Evolutionary conservation across 2,888 invertebrate genomes (phyloP).

Genomic region (Hydrotaea diabolus): DNA sequence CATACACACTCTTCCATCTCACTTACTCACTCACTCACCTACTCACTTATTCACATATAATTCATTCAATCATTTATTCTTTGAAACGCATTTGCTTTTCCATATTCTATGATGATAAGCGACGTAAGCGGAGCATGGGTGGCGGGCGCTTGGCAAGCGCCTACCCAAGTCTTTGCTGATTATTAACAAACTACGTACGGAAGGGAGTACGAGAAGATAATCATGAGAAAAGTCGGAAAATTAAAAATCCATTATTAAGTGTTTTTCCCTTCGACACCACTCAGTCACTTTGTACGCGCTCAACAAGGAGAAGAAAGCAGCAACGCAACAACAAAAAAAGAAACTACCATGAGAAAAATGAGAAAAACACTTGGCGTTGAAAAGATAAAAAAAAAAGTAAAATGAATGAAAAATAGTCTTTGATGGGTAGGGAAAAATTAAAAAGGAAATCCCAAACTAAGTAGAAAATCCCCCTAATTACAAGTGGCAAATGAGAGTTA

Average conservation of each 20-base stretch:
- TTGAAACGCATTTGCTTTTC: not conserved
- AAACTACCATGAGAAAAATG: no score
- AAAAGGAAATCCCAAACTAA: conserved; percentile 37
- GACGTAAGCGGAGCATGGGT: no score
- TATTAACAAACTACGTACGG: not conserved
- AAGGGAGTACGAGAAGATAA: not conserved
- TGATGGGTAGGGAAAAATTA: conserved; percentile 15
- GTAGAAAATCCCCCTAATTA: conserved; percentile 33
- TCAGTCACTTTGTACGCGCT: not conserved
- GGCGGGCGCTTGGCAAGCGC: no score
- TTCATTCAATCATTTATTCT: not conserved
- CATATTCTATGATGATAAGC: no score
- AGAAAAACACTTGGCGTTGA: not conserved
- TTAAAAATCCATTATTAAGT: conserved; percentile 45
- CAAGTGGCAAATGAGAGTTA: conserved; percentile 27
- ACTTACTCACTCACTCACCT: not conserved
- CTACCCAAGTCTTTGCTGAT: not conserved
- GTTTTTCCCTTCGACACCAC: conserved; percentile 25
- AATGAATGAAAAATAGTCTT: conserved; percentile 24
- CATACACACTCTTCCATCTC: not conserved
- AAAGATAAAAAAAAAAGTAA: not conserved
- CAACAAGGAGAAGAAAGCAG: not conserved
- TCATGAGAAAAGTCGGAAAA: conserved; percentile 22
- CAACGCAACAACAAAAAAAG: not conserved
- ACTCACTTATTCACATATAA: not conserved